phyloP scores from a whole-genome alignment of 2,888 invertebrate genomes.

The Acleris holmiana region DNA sequence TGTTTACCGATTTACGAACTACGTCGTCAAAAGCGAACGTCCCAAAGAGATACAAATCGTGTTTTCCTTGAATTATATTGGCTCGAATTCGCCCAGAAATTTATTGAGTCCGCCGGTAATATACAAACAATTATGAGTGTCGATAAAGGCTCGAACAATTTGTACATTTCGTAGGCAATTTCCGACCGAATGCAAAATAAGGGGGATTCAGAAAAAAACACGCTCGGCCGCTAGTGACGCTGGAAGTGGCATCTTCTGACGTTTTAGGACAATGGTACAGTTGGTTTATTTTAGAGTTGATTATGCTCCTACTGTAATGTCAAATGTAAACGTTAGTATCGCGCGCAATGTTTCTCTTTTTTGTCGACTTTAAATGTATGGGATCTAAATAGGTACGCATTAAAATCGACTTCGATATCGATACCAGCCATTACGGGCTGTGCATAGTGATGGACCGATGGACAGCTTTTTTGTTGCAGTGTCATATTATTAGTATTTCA shows the following conservation, averaged over 20 bases:
- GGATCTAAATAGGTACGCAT: too few relatives aligned
- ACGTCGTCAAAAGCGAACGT: constrained; percentile 2
- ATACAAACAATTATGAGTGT: constrained; percentile 38
- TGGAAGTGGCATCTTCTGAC: constrained; percentile 11
- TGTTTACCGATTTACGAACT: not conserved
- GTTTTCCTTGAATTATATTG: constrained; percentile 25
- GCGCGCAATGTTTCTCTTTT: too few relatives aligned
- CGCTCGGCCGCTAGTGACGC: constrained; percentile 36
- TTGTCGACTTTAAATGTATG: too few relatives aligned
- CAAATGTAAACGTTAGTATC: too few relatives aligned
- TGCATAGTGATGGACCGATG: too few relatives aligned
- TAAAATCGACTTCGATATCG: too few relatives aligned
- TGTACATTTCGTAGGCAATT: constrained; percentile 46
- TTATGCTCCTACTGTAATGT: too few relatives aligned
- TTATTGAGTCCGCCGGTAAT: constrained; percentile 36
- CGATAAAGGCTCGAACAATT: constrained; percentile 45
- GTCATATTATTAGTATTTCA: too few relatives aligned
- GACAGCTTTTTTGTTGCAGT: too few relatives aligned
- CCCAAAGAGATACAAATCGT: constrained; percentile 18
- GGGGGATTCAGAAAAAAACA: constrained; percentile 46
- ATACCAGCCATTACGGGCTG: too few relatives aligned
- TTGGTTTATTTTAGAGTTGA: not conserved
- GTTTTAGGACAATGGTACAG: not conserved
- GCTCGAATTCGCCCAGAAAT: constrained; percentile 28
- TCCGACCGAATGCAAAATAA: constrained; percentile 49